Evolutionary conservation across 2,113 vertebrate species (phyloP).

Genomic region (Lophura nycthemera): DNA sequence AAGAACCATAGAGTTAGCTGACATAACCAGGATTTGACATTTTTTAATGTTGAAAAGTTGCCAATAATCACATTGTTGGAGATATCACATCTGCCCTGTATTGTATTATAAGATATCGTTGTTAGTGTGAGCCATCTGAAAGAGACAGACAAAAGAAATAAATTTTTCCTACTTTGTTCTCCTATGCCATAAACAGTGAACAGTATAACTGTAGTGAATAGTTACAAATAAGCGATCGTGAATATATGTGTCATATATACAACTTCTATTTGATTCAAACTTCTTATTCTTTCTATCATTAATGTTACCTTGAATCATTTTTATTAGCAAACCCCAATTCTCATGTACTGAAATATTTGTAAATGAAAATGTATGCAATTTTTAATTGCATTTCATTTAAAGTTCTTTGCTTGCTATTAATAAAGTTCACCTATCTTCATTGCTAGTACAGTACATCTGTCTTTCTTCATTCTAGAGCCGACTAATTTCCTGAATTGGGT

Average conservation of each 20-base stretch:
- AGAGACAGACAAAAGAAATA: background rate
- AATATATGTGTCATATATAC: accelerated
- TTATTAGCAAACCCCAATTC: background rate
- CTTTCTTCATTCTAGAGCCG: background rate
- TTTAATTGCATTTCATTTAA: background rate
- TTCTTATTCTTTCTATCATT: background rate
- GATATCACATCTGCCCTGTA: background rate
- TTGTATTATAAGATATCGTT: background rate
- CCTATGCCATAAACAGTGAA: background rate
- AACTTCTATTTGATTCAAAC: background rate
- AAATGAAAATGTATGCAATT: background rate
- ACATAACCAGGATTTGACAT: background rate
- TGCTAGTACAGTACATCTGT: background rate
- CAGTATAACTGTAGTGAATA: background rate
- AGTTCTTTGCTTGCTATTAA: background rate
- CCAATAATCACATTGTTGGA: background rate
- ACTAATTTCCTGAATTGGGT: background rate
- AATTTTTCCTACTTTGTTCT: background rate
- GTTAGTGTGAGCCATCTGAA: background rate
- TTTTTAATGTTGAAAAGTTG: background rate
- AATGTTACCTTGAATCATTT: background rate
- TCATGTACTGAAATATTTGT: background rate
- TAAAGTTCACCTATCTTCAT: background rate
- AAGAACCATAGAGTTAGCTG: background rate
- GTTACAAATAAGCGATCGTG: background rate